Evolutionary conservation across 2,113 vertebrate species (phyloP), one percentile per base, ranked within the genome.

Genomic region (Pomatostomus ruficeps): DNA sequence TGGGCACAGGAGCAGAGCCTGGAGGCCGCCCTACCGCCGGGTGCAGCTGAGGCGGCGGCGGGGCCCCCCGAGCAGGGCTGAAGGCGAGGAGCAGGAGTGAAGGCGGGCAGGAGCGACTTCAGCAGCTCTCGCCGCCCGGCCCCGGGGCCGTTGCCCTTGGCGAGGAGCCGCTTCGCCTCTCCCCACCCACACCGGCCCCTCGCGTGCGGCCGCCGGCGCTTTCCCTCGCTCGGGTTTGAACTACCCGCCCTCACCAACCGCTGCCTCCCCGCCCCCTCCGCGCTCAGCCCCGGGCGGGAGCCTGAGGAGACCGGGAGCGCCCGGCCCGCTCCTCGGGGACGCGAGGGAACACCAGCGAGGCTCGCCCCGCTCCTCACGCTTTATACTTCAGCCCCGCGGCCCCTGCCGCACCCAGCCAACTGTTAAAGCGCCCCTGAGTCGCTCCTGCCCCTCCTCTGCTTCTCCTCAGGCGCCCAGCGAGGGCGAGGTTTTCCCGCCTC

Each of bases 221-320:
- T 97, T 97, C 96, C 97, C 97, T 97, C 97, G 78, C 96, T 95
- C 78, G 49, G 66, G 23, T 97, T 97, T 97, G 89, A 96, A 97
- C 92, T 90, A n/a, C 97, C 95, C 97, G 97, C 97, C 91, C 46
- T 94, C 42, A 85, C 91, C 91, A 97, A 97, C 97, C 66, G 97
- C 61, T 36, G 48, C 68, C 86, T 88, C 84, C 80, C 88, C 46
- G 5, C 95, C 80, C 71, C 58, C 66, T n/a, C 51, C 20, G 26
- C 36, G 14, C 91, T 40, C 75, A 6, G 54, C 51, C 72, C 55
- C 16, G 29, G 82, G 35, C 33, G 31, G 38, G 3, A 40, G 52
- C 40, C 49, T 21, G n/a, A 31, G 42, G 57, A 19, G n/a, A 48
- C 2, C 8, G 4, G 38, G 3, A 12, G 10, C 1, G 2, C 40